A percentile compares a stretch with the other conserved stretches of the same genome.
phyloP scores from a whole-genome alignment of 2,797 vertebrate species.

The Fratercula arctica region DNA sequence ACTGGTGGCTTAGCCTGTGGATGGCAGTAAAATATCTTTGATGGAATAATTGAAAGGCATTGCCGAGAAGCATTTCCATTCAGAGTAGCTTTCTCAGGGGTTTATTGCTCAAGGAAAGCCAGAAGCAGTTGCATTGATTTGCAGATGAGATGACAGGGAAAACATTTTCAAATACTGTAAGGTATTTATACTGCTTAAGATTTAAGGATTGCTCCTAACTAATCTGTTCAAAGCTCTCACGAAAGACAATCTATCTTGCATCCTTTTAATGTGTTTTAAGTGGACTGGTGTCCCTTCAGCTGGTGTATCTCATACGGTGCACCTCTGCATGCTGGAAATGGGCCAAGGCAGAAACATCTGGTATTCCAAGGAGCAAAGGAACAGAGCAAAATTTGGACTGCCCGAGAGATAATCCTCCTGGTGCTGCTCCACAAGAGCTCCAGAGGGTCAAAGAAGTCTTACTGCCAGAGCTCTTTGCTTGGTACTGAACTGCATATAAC shows the following conservation, averaged over 20 bases:
- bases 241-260: constrained; percentile 29
- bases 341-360: neutral
- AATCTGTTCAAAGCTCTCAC: constrained; percentile 33
- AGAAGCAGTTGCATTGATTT: constrained; percentile 58
- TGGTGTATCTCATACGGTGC: constrained; percentile 6
- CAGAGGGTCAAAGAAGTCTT: neutral
- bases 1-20: constrained; percentile 46
- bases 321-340: constrained; percentile 12
- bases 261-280: constrained; percentile 28
- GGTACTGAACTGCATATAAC: neutral
- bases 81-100: constrained; percentile 15
- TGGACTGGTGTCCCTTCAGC: neutral
- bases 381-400: neutral
- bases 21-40: constrained; percentile 67
- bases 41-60: constrained; percentile 56
- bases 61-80: constrained; percentile 33
- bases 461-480: neutral
- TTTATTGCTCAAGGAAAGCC: constrained; percentile 49
- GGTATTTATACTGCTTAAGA: constrained; percentile 47
- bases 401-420: neutral
- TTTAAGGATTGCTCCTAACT: constrained; percentile 33
- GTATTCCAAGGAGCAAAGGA: neutral
- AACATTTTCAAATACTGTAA: constrained; percentile 55
- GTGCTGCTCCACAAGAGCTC: neutral
- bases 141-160: constrained; percentile 51